A percentile compares a stretch with the other conserved stretches of the same genome.
Conservation (phyloP, 2,113 vertebrate species). For the Muntiacus muntjak region DNA sequence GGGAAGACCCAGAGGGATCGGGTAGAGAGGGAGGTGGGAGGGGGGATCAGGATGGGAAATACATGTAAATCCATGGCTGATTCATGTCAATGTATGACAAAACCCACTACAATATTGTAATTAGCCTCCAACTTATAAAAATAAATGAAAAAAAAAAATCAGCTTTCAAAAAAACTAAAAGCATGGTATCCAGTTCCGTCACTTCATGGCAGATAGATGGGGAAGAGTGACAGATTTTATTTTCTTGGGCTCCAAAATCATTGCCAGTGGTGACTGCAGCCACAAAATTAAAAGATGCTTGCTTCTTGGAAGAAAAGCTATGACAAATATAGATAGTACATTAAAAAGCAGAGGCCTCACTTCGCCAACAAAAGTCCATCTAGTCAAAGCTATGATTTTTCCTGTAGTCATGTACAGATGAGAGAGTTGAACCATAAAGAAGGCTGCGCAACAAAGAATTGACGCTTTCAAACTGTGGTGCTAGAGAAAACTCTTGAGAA, state of each 20-base stretch:
- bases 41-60: too few species aligned
- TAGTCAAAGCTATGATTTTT: not conserved
- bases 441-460: not conserved
- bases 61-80: too few species aligned
- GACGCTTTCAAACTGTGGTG: not conserved
- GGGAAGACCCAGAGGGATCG: too few species aligned
- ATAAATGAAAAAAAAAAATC: not conserved
- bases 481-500: not conserved
- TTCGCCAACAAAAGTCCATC: not conserved
- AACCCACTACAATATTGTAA: too few species aligned
- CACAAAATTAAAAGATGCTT: not conserved
- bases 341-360: not conserved
- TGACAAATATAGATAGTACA: not conserved
- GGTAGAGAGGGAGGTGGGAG: too few species aligned
- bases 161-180: not conserved
- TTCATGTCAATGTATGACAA: too few species aligned
- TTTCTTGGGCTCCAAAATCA: not conserved
- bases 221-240: not conserved
- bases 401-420: not conserved
- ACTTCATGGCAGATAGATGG: not conserved
- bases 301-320: not conserved
- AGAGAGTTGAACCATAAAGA: not conserved
- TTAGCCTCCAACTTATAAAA: too few species aligned
- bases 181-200: not conserved
- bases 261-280: not conserved